Base-by-base conservation (phyloP, 2,888 invertebrate genomes). In the Leucophenga montana region DNA sequence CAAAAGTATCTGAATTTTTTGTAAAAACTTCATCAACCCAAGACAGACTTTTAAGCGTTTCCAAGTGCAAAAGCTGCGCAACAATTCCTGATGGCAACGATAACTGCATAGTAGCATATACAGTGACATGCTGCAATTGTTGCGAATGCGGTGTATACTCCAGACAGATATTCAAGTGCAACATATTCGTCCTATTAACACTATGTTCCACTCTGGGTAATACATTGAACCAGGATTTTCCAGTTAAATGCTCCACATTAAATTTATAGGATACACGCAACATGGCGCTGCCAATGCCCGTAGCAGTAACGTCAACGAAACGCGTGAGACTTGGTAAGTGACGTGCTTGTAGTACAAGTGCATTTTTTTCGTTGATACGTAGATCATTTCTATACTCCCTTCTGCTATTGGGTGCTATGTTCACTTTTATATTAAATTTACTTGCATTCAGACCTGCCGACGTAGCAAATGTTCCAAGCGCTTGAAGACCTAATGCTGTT, bases 21-120 rank as follows among this genome's bases (percentile, higher is more conserved):
- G 92, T 92, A 85, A 93, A 93, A 2, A 93, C 92, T 77, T 92
- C 90, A 85, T 92, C 78, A 18, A 80, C 76, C 44, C 69, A 83
- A 80, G 91, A 90, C 79, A 89, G 89, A 59, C 70, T 66, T 57
- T 71, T 68, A 33, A 92, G 85, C 77, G 91, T 91, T 1, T 94
- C 94, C 44, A 95, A 88, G 0, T 92, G 93, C 84, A 92, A 92
- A 79, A 92, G 89, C 79, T 96, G 95, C 0, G 95, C 94, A 1
- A 94, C 91, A 86, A 94, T 97, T 31, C 97, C 97, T 1, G 96
- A 95, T 0, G 96, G 96, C 71, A 97, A 90, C 75, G 92, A 93
- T 0, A 97, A 94, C 81, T 95, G 95, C 90, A 97, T 93, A 0
- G 97, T 93, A 13, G 95, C 94, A 16, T n/a, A 18, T 1, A n/a